phyloP scores from a whole-genome alignment of 2,888 invertebrate species.

The Ornithoptera priamus region DNA sequence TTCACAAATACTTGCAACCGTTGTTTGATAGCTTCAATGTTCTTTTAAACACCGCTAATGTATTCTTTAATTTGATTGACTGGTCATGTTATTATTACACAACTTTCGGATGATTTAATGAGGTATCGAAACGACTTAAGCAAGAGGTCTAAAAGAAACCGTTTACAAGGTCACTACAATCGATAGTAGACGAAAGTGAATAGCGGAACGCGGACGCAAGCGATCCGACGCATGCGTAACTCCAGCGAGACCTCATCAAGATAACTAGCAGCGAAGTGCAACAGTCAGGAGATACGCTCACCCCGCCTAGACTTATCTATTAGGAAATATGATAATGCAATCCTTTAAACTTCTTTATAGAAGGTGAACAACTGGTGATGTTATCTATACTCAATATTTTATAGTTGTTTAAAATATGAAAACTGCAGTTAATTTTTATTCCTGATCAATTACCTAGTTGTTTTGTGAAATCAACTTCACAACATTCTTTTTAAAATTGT shows the following conservation, averaged over 20 bases:
- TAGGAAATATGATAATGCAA: constrained; percentile 19
- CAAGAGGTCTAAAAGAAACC: constrained; percentile 10
- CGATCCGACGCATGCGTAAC: constrained; percentile 33
- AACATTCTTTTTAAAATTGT: no score
- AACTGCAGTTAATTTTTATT: no score
- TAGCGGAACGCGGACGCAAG: constrained; percentile 26
- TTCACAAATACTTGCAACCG: constrained; percentile 8
- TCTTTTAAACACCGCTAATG: neutral
- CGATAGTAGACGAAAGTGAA: constrained; percentile 40
- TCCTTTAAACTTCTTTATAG: neutral
- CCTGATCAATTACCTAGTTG: no score
- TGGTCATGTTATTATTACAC: neutral
- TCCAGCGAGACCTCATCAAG: constrained; percentile 34
- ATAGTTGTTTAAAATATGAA: no score
- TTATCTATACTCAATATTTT: no score
- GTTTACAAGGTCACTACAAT: constrained; percentile 22
- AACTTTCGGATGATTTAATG: neutral
- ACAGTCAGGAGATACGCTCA: constrained; percentile 9
- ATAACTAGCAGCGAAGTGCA: constrained; percentile 32
- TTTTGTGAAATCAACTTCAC: no score
- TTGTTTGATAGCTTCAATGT: neutral
- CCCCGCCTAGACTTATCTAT: constrained; percentile 25
- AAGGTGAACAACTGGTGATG: neutral
- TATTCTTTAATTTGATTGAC: neutral
- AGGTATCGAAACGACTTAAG: constrained; percentile 16